A percentile compares a stretch with the other conserved stretches of the same genome.
These are phyloP conservation scores for Dermatemys mawii DNA, from an alignment of 2,113 vertebrate genomes.

Conservation along the genomic window DNA sequence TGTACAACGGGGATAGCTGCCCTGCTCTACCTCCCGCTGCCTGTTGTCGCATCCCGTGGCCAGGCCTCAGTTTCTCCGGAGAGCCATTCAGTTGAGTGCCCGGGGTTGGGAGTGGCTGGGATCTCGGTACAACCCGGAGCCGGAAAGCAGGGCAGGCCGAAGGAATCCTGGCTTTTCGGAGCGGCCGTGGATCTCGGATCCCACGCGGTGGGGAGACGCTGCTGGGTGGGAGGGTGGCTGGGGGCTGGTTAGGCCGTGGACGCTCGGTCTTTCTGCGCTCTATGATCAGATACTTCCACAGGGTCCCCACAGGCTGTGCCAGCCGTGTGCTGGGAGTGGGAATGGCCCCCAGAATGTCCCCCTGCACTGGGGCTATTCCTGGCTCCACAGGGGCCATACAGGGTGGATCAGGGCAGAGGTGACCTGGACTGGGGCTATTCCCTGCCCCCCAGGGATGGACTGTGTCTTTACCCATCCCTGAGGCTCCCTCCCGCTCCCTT, in stretches of 20 bases:
- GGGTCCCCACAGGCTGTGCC: neutral
- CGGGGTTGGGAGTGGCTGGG: neutral
- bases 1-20: too few species aligned
- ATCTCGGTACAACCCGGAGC: neutral
- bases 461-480: neutral
- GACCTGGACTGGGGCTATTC: neutral
- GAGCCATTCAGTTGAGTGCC: neutral
- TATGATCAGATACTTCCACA: neutral
- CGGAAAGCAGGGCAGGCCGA: neutral
- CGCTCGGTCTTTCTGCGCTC: neutral
- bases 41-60: too few species aligned
- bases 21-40: too few species aligned
- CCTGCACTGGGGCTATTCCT: neutral
- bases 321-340: neutral
- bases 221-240: too few species aligned
- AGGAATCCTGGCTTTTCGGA: neutral
- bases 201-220: accelerated
- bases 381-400: neutral
- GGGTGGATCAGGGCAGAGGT: too few species aligned
- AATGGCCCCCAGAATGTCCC: neutral
- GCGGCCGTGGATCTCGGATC: neutral
- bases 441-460: neutral
- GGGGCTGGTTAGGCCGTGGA: neutral
- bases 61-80: too few species aligned
- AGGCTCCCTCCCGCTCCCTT: neutral